These are phyloP conservation scores for Micropterix aruncella DNA, from an alignment of 2,888 invertebrate species.

Conservation along the genomic window DNA sequence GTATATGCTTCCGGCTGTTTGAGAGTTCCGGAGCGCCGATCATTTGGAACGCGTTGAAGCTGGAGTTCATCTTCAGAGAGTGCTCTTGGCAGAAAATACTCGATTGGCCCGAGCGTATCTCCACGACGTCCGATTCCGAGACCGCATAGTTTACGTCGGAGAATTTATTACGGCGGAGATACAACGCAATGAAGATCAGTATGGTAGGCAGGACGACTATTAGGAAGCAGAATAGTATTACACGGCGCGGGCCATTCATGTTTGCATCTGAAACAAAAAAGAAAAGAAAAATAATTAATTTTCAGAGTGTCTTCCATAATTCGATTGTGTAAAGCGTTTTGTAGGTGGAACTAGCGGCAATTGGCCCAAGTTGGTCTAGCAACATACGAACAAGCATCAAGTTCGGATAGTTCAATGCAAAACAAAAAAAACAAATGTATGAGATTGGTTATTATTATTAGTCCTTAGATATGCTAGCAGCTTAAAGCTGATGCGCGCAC, in stretches of 20 bases:
- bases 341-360: too few relatives aligned
- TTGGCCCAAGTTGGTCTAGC: too few relatives aligned
- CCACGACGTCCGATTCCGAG: constrained; percentile 73
- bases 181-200: constrained; percentile 62
- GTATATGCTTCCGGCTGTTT: constrained; percentile 55
- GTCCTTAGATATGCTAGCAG: too few relatives aligned
- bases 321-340: too few relatives aligned
- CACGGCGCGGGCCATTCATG: constrained; percentile 70
- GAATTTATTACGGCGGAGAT: constrained; percentile 61
- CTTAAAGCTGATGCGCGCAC: too few relatives aligned
- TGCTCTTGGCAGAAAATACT: constrained; percentile 72
- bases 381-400: too few relatives aligned
- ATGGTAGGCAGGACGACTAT: constrained; percentile 62
- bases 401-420: too few relatives aligned
- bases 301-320: too few relatives aligned
- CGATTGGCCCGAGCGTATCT: constrained; percentile 70
- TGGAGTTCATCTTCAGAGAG: constrained; percentile 59
- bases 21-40: constrained; percentile 54
- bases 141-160: constrained; percentile 66
- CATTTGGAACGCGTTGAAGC: constrained; percentile 61
- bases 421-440: too few relatives aligned
- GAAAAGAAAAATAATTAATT: too few relatives aligned
- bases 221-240: constrained; percentile 62
- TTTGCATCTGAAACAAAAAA: constrained; percentile 42
- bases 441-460: too few relatives aligned